Evolutionary conservation across 2,888 invertebrate genomes (phyloP).

Genomic region (Cinara cedri): DNA sequence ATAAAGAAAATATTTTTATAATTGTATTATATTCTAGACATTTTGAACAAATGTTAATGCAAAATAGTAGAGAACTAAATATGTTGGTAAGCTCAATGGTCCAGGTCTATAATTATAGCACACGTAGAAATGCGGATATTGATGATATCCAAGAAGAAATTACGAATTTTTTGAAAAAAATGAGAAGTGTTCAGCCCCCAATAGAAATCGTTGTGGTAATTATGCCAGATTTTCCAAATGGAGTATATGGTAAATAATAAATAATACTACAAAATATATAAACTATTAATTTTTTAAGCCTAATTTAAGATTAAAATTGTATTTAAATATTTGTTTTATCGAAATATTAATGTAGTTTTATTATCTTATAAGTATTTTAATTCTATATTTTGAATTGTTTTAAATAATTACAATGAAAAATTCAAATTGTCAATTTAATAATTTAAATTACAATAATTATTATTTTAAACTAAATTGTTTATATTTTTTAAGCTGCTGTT

Average conservation of each 20-base stretch:
- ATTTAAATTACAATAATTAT: too few species aligned
- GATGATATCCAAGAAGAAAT: constrained; percentile 3
- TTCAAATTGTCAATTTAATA: too few species aligned
- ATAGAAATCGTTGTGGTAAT: constrained; percentile 26
- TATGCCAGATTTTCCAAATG: neutral
- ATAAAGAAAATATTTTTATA: neutral
- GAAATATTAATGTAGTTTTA: neutral
- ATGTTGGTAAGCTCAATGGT: neutral
- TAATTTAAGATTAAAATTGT: neutral
- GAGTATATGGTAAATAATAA: constrained; percentile 9
- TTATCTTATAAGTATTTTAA: neutral
- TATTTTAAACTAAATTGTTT: neutral
- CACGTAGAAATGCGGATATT: neutral
- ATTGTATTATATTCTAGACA: constrained; percentile 7
- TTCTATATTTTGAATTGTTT: neutral
- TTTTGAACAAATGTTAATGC: neutral
- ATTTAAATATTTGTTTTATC: neutral
- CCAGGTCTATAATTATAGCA: neutral
- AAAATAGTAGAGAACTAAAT: neutral
- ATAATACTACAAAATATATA: neutral
- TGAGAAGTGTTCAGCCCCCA: neutral
- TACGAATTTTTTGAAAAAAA: neutral
- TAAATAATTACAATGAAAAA: too few species aligned
- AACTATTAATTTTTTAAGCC: neutral
- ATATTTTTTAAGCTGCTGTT: constrained; percentile 64